Evolutionary conservation across 1,140 invertebrate genomes (phyloP).

Genomic region (Trachymyrmex septentrionalis): DNA sequence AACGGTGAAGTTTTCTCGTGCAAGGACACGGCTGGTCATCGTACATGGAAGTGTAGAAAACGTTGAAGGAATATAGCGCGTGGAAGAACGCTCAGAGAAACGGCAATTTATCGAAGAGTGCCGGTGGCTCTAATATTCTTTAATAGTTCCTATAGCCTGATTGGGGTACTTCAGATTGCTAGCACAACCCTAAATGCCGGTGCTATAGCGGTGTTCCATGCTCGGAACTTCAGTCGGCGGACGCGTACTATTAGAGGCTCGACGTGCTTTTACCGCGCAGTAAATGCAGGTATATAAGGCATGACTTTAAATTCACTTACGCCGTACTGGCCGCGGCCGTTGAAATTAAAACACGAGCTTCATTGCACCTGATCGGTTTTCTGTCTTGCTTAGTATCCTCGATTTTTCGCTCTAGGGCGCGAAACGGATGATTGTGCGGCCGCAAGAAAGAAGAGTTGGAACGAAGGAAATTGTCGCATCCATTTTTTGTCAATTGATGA

Average conservation of each 20-base stretch:
- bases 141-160: slow-evolving; percentile 76
- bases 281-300: slow-evolving; percentile 78
- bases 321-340: slow-evolving; percentile 41
- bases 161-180: slow-evolving; percentile 69
- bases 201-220: slow-evolving; percentile 19
- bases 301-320: slow-evolving; percentile 79
- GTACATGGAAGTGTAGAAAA: slow-evolving; percentile 27
- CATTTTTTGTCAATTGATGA: not conserved
- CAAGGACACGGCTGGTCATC: not conserved
- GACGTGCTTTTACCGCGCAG: slow-evolving; percentile 72
- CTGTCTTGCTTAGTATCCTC: slow-evolving; percentile 53
- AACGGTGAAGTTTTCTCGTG: not conserved
- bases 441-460: slow-evolving; percentile 1
- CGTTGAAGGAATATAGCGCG: not conserved
- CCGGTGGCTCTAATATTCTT: slow-evolving; percentile 70
- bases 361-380: slow-evolving; percentile 73
- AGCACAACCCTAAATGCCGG: slow-evolving; percentile 69
- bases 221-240: slow-evolving; percentile 63
- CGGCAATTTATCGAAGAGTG: slow-evolving; percentile 69
- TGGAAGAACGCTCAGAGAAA: slow-evolving; percentile 39
- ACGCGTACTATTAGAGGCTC: slow-evolving; percentile 71
- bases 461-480: not conserved
- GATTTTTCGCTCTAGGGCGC: slow-evolving; percentile 39
- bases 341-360: slow-evolving; percentile 77
- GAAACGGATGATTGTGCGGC: slow-evolving; percentile 14